phyloP scores from a whole-genome alignment of 2,113 vertebrate species.

The Platysternon megacephalum region DNA sequence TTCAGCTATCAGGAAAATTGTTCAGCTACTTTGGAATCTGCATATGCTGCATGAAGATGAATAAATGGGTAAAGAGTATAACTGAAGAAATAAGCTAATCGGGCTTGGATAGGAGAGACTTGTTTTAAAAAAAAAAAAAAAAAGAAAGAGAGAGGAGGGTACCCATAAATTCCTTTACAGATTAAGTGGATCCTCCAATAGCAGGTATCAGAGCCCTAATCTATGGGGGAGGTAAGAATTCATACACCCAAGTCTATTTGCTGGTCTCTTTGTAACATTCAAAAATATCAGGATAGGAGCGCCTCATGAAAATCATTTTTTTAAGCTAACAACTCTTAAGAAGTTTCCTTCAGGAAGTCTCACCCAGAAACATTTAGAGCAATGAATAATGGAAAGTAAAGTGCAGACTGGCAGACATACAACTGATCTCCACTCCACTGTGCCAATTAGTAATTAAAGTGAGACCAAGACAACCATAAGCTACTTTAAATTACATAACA shows the following conservation, averaged over 20 bases:
- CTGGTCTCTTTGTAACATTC: neutral
- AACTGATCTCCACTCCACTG: too few species aligned
- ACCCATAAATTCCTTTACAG: neutral
- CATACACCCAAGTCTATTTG: neutral
- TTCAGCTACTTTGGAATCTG: neutral
- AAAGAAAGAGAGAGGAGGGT: too few species aligned
- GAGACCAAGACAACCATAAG: neutral
- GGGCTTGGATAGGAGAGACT: neutral
- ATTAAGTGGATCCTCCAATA: neutral
- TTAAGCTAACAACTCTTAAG: neutral
- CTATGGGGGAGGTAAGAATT: neutral
- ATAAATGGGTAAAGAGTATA: neutral
- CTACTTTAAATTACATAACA: neutral
- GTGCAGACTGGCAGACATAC: neutral
- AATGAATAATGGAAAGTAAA: neutral
- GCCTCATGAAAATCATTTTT: too few species aligned
- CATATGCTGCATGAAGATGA: neutral
- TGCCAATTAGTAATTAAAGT: neutral
- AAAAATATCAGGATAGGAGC: neutral
- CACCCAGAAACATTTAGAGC: neutral
- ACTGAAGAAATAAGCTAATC: neutral
- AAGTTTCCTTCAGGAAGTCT: neutral
- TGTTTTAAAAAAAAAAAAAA: neutral
- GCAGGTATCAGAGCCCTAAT: neutral
- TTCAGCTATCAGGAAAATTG: neutral